phyloP scores from a whole-genome alignment of 2,113 vertebrate species.

The Turnix velox region DNA sequence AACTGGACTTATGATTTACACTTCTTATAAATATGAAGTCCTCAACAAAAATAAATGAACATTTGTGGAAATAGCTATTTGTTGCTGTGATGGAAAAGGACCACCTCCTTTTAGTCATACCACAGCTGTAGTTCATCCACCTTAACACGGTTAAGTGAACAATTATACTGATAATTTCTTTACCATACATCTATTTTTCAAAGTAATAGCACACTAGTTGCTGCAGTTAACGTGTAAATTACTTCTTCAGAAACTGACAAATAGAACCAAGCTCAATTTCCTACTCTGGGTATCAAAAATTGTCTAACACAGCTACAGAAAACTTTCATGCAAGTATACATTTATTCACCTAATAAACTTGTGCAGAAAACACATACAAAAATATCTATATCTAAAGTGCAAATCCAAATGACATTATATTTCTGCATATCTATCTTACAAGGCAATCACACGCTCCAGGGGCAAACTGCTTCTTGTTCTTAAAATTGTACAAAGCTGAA shows the following conservation, averaged over 20 bases:
- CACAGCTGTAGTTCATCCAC: neutral
- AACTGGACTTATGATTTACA: neutral
- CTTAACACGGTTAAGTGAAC: neutral
- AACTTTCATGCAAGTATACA: neutral
- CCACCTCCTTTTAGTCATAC: neutral
- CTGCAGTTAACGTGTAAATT: neutral
- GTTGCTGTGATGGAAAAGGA: neutral
- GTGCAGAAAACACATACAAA: neutral
- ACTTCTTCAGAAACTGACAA: neutral
- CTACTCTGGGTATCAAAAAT: neutral
- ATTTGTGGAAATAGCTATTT: neutral
- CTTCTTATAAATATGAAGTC: neutral
- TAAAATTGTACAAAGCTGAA: neutral
- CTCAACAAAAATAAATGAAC: neutral
- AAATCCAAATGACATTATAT: neutral
- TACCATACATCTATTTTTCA: neutral
- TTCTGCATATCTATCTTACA: neutral
- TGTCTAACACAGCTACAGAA: neutral
- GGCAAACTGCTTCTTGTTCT: neutral
- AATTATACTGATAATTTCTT: neutral
- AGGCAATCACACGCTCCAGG: neutral
- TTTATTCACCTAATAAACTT: neutral
- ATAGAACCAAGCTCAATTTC: neutral
- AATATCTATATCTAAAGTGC: accelerated
- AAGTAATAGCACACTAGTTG: neutral